A percentile compares a stretch with the other conserved stretches of the same genome.
Evolutionary conservation across 2,888 invertebrate genomes (phyloP).

Genomic region (Spodoptera exigua): DNA sequence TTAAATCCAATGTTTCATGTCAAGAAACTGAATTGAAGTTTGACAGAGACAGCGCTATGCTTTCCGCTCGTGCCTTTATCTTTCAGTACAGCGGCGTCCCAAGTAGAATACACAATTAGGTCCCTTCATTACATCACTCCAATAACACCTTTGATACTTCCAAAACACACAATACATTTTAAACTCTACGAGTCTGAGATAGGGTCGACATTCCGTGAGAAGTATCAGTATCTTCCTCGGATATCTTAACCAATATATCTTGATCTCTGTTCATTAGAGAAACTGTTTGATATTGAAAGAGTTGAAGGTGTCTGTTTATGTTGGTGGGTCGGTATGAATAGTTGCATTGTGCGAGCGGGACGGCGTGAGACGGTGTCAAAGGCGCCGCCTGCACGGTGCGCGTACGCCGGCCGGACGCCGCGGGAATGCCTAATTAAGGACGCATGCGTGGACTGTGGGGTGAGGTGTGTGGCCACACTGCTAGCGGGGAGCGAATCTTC

Average conservation of each 20-base stretch:
- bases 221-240: slow-evolving; percentile 63
- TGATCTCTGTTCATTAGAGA: slow-evolving; percentile 65
- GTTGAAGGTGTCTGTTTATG: slow-evolving; percentile 57
- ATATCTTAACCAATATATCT: slow-evolving; percentile 65
- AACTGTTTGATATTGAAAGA: slow-evolving; percentile 83
- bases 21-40: slow-evolving; percentile 59
- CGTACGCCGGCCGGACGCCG: slow-evolving; percentile 85
- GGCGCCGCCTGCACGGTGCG: slow-evolving; percentile 81
- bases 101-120: slow-evolving; percentile 87
- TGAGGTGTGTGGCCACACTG: slow-evolving; percentile 46
- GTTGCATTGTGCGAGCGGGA: slow-evolving; percentile 85
- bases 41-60: slow-evolving; percentile 66
- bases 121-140: slow-evolving; percentile 87
- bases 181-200: slow-evolving; percentile 45
- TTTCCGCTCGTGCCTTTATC: slow-evolving; percentile 78
- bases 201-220: slow-evolving; percentile 46
- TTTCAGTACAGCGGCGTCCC: slow-evolving; percentile 75
- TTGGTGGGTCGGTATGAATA: slow-evolving; percentile 77
- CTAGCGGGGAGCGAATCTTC: slow-evolving; percentile 42
- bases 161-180: slow-evolving; percentile 35
- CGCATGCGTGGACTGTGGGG: slow-evolving; percentile 84
- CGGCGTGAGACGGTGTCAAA: slow-evolving; percentile 78
- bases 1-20: slow-evolving; percentile 47
- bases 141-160: slow-evolving; percentile 84
- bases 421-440: slow-evolving; percentile 88